Percentiles rank a stretch among this genome's conserved stretches.
phyloP scores from a whole-genome alignment of 2,113 vertebrate species.

The Dipodomys stephensi region DNA sequence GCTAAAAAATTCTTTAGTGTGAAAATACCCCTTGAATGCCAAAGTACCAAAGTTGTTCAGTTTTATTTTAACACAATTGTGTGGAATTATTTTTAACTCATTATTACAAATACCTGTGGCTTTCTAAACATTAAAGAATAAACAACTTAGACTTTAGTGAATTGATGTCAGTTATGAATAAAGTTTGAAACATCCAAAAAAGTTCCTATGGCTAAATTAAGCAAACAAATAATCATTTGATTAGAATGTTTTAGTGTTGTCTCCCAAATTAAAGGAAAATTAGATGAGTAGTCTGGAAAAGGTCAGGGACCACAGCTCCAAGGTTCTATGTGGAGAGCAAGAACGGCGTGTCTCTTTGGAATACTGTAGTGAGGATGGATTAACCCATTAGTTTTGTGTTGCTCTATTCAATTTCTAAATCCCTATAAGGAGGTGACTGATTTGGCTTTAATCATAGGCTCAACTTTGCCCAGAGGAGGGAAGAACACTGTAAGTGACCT shows the following conservation, averaged over 20 bases:
- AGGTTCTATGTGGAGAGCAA: background rate
- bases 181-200: background rate
- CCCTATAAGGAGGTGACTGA: background rate
- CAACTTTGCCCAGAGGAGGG: background rate
- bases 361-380: background rate
- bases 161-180: background rate
- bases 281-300: background rate
- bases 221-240: background rate
- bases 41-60: background rate
- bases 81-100: slow-evolving; percentile 24
- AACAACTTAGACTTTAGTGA: background rate
- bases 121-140: background rate
- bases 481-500: background rate
- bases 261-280: background rate
- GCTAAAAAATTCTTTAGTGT: slow-evolving; percentile 8
- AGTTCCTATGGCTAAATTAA: background rate
- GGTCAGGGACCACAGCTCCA: background rate
- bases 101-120: background rate
- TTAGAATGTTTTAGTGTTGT: background rate
- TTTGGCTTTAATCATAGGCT: background rate
- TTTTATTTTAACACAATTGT: slow-evolving; percentile 15
- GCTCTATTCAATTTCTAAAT: background rate
- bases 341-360: background rate
- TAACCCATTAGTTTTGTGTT: background rate
- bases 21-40: slow-evolving; percentile 9